A percentile compares a stretch with the other conserved stretches of the same genome.
phyloP scores from a whole-genome alignment of 2,113 vertebrate genomes.

The Ictidomys tridecemlineatus region DNA sequence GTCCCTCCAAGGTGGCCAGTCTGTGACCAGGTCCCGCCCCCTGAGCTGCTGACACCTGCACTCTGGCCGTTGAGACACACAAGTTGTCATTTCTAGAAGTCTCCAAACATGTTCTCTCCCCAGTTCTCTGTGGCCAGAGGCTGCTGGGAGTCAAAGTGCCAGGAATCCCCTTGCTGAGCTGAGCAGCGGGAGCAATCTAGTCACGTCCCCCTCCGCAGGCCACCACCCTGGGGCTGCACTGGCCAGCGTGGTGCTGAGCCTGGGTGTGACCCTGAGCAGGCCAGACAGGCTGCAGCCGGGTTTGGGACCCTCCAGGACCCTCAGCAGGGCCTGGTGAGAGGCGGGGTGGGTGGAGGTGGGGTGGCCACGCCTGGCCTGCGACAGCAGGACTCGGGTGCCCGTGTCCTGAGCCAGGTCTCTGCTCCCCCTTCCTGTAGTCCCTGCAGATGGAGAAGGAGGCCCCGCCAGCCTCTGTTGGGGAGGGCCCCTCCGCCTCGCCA shows the following conservation, averaged over 20 bases:
- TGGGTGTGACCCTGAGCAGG: too few relatives aligned
- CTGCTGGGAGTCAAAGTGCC: neutral
- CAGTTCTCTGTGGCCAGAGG: neutral
- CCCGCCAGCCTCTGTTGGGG: neutral
- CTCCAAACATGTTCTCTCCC: neutral
- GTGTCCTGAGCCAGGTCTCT: too few relatives aligned
- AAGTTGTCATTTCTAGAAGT: neutral
- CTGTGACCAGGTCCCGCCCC: neutral
- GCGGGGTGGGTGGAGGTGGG: too few relatives aligned
- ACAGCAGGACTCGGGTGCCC: rapidly evolving
- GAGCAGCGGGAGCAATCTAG: too few relatives aligned
- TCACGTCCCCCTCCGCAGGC: neutral
- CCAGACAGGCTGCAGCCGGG: neutral
- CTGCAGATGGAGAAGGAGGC: slow-evolving; percentile 88
- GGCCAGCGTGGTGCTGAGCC: too few relatives aligned
- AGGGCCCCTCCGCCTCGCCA: slow-evolving; percentile 56
- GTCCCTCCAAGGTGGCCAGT: neutral
- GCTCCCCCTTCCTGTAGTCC: slow-evolving; percentile 32
- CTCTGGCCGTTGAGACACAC: neutral
- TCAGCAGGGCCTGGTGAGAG: neutral
- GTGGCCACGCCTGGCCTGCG: too few relatives aligned
- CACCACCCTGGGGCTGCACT: rapidly evolving
- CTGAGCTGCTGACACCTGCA: too few relatives aligned
- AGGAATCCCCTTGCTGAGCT: neutral
- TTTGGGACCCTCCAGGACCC: neutral